A percentile compares a stretch with the other conserved stretches of the same genome.
These are phyloP conservation scores for Brachionus koreanus DNA, from an alignment of 1,140 invertebrate genomes.

Conservation along the genomic window DNA sequence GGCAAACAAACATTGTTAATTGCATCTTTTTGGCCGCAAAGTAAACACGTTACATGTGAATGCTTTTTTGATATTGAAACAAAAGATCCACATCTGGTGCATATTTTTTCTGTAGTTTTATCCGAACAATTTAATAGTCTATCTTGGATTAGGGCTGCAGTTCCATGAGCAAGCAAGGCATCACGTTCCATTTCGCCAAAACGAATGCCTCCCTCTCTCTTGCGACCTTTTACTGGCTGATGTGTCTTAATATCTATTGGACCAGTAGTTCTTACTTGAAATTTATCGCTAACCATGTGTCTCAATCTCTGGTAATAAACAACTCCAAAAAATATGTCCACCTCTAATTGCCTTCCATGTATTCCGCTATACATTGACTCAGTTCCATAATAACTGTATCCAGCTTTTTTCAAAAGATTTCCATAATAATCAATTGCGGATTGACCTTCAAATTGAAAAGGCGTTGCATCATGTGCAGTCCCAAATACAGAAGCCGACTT, in stretches of 20 bases:
- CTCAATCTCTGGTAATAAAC: conserved; percentile 94
- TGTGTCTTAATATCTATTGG: conserved; percentile 79
- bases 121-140: conserved; percentile 89
- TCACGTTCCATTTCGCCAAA: conserved; percentile 99
- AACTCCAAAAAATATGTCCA: conserved; percentile 91
- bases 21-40: conserved; percentile 35
- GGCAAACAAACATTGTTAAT: conserved; percentile 64
- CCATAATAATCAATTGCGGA: conserved; percentile 94
- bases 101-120: conserved; percentile 68
- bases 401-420: conserved; percentile 74
- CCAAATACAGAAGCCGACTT: conserved; percentile 87
- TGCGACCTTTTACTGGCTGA: conserved; percentile 80
- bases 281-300: conserved; percentile 98
- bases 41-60: background rate
- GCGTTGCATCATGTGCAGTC: conserved; percentile 86
- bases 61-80: conserved; percentile 33
- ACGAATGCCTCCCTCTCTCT: conserved; percentile 84
- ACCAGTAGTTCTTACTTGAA: conserved; percentile 91
- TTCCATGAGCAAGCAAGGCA: conserved; percentile 87
- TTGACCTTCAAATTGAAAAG: conserved; percentile 79
- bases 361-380: conserved; percentile 89
- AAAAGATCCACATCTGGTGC: conserved; percentile 19
- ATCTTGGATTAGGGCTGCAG: conserved; percentile 85
- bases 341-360: conserved; percentile 79
- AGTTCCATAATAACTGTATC: conserved; percentile 93